A percentile compares a stretch with the other conserved stretches of the same genome.
phyloP scores from a whole-genome alignment of 2,888 invertebrate genomes.

The Sipha maydis region DNA sequence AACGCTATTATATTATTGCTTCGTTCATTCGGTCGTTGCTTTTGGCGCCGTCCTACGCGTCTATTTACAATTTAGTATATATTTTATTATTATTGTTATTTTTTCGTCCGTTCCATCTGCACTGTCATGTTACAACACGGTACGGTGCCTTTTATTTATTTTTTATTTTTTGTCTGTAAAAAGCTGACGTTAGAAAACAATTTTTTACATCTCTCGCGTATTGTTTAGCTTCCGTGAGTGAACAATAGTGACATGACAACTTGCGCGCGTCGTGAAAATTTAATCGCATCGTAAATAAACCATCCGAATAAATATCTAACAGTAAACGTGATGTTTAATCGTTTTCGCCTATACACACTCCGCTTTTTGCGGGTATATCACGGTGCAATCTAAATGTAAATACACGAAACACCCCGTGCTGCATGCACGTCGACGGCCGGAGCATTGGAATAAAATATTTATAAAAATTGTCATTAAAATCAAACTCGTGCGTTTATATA shows the following conservation, averaged over 20 bases:
- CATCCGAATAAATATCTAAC: background rate
- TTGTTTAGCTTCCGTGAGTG: background rate
- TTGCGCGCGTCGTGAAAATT: background rate
- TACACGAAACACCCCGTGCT: background rate
- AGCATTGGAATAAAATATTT: slow-evolving; percentile 3
- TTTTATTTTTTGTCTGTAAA: background rate
- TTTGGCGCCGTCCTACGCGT: background rate
- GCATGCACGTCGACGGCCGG: background rate
- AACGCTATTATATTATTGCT: background rate
- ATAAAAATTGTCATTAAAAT: slow-evolving; percentile 11
- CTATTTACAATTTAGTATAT: background rate
- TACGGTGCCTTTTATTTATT: background rate
- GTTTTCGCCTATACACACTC: background rate
- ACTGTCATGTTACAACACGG: background rate
- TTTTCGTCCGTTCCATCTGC: background rate
- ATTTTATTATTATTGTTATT: background rate
- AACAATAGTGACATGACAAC: slow-evolving; percentile 4
- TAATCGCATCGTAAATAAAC: slow-evolving; percentile 20
- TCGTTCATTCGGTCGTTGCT: background rate
- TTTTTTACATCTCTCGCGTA: background rate
- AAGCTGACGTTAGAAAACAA: slow-evolving; percentile 10
- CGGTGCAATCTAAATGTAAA: background rate
- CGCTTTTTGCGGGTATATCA: background rate
- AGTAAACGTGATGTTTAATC: background rate
- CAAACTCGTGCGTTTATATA: background rate